phyloP scores from a whole-genome alignment of 2,888 invertebrate species.

The Julus scanicus region DNA sequence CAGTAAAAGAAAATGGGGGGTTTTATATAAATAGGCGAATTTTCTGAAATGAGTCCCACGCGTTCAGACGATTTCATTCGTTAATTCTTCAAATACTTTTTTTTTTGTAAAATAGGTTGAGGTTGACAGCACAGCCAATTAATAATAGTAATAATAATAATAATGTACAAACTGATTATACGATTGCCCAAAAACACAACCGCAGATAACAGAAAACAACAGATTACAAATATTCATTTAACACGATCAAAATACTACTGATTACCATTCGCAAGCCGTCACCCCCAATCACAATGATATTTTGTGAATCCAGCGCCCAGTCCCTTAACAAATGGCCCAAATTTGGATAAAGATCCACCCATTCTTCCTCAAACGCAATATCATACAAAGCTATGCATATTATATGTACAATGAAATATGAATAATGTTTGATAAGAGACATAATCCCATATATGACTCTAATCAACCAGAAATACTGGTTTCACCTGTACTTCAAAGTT shows the following conservation, averaged over 20 bases:
- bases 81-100: background rate
- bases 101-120: slow-evolving; percentile 2
- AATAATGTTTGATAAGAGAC: background rate
- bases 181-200: slow-evolving; percentile 24
- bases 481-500: background rate
- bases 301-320: background rate
- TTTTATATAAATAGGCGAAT: slow-evolving; percentile 28
- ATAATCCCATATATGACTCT: background rate
- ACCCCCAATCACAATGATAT: slow-evolving; percentile 1
- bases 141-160: slow-evolving; percentile 14
- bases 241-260: background rate
- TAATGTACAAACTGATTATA: slow-evolving; percentile 34
- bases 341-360: slow-evolving; percentile 22
- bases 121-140: background rate
- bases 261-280: background rate
- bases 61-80: background rate
- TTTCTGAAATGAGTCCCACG: background rate
- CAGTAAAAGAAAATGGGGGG: background rate
- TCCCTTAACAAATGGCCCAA: background rate
- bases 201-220: slow-evolving; percentile 34
- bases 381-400: slow-evolving; percentile 25
- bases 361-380: slow-evolving; percentile 11
- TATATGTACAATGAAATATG: slow-evolving; percentile 22
- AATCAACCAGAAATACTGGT: background rate
- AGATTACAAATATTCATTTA: slow-evolving; percentile 3